Conservation (phyloP, 1,140 invertebrate species). For the Wasmannia auropunctata region DNA sequence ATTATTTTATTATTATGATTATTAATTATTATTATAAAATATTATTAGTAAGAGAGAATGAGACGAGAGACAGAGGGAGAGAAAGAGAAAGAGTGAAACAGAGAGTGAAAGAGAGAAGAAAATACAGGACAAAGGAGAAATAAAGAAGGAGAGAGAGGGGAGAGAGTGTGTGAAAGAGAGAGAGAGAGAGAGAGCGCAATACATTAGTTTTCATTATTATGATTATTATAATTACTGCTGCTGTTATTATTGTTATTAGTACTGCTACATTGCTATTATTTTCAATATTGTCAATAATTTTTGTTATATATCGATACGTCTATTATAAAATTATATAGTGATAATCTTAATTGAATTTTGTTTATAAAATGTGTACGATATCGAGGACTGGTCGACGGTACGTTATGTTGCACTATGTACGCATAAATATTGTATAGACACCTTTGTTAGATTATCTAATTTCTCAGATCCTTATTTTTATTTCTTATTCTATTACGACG, state of each 20-base stretch:
- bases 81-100: not conserved
- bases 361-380: constrained; percentile 81
- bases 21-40: constrained; percentile 26
- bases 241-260: constrained; percentile 59
- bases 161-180: not conserved
- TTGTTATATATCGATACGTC: constrained; percentile 59
- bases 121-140: not conserved
- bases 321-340: constrained; percentile 65
- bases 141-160: not conserved
- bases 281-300: constrained; percentile 56
- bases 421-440: constrained; percentile 77
- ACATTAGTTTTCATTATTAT: constrained; percentile 55
- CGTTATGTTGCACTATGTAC: constrained; percentile 80
- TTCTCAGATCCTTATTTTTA: constrained; percentile 73
- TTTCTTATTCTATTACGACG: constrained; percentile 69
- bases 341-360: constrained; percentile 60
- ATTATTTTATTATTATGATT: constrained; percentile 31
- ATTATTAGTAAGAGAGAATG: not conserved
- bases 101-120: not conserved
- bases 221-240: constrained; percentile 54
- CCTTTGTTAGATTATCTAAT: constrained; percentile 80
- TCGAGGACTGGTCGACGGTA: constrained; percentile 79
- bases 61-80: not conserved
- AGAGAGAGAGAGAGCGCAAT: not conserved
- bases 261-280: constrained; percentile 49